A percentile compares a stretch with the other conserved stretches of the same genome.
phyloP scores from a whole-genome alignment of 2,797 vertebrate genomes.

The Myripristis jacobus region DNA sequence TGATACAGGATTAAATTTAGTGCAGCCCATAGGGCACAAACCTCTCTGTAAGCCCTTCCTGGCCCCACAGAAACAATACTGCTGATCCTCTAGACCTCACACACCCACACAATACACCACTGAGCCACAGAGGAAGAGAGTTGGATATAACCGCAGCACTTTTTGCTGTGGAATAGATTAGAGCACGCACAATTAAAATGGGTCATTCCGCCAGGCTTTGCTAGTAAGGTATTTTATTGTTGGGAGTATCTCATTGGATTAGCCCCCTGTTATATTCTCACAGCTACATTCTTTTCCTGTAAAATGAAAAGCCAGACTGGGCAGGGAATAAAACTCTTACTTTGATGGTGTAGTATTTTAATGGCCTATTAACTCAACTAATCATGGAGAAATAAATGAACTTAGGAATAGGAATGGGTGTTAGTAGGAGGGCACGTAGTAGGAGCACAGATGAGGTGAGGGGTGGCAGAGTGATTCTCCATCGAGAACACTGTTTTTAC shows the following conservation, averaged over 20 bases:
- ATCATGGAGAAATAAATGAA: slow-evolving; percentile 50
- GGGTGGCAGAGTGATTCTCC: slow-evolving; percentile 1
- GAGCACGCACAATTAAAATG: slow-evolving; percentile 77
- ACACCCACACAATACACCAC: slow-evolving; percentile 75
- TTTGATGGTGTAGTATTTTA: slow-evolving; percentile 56
- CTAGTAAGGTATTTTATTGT: slow-evolving; percentile 78
- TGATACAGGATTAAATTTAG: slow-evolving; percentile 60
- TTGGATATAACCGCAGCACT: slow-evolving; percentile 70
- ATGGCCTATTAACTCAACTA: slow-evolving; percentile 60
- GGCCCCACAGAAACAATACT: slow-evolving; percentile 77
- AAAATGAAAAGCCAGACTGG: slow-evolving; percentile 49
- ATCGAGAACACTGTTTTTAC: slow-evolving; percentile 24
- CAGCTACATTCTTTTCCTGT: slow-evolving; percentile 53
- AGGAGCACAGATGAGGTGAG: neutral
- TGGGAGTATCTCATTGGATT: slow-evolving; percentile 75
- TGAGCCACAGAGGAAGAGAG: slow-evolving; percentile 73
- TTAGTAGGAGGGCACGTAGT: slow-evolving; percentile 35
- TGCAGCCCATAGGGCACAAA: slow-evolving; percentile 45
- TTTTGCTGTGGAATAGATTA: slow-evolving; percentile 75
- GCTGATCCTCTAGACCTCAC: slow-evolving; percentile 74
- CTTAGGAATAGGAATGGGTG: slow-evolving; percentile 40
- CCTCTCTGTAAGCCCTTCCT: slow-evolving; percentile 69
- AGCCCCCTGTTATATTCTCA: slow-evolving; percentile 59
- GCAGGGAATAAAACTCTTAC: slow-evolving; percentile 48
- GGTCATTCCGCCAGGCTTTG: slow-evolving; percentile 69